Conservation (phyloP, 2,113 vertebrate species). For the Rhabdomys dilectus region DNA sequence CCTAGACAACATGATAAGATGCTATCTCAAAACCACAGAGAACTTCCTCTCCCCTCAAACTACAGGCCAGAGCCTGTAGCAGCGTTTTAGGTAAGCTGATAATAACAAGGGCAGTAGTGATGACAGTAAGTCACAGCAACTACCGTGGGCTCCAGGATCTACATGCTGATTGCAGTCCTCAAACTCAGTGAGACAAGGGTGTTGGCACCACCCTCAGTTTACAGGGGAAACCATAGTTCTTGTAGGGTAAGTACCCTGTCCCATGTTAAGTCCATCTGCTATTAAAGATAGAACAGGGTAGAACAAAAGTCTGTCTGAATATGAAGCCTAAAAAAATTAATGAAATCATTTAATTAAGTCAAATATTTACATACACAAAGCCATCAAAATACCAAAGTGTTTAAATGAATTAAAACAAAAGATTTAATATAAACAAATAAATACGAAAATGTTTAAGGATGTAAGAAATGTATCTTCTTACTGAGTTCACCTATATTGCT, state of each 20-base stretch:
- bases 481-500: not conserved
- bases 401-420: not conserved
- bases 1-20: not conserved
- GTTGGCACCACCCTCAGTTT: not conserved
- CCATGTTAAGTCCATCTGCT: not conserved
- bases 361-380: not conserved
- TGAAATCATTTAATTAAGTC: not conserved
- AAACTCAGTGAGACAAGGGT: not conserved
- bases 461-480: not conserved
- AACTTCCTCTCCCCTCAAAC: not conserved
- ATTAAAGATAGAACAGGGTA: not conserved
- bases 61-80: not conserved
- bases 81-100: not conserved
- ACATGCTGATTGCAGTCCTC: not conserved
- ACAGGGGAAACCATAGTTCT: not conserved
- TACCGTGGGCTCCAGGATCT: not conserved
- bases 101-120: not conserved
- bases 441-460: not conserved
- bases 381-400: not conserved
- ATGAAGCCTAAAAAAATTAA: not conserved
- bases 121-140: not conserved
- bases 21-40: not conserved
- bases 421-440: not conserved
- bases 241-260: not conserved
- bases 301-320: not conserved